A percentile compares a stretch with the other conserved stretches of the same genome.
These are phyloP conservation scores for Hylaeus anthracinus DNA, from an alignment of 1,140 invertebrate species.

Conservation along the genomic window DNA sequence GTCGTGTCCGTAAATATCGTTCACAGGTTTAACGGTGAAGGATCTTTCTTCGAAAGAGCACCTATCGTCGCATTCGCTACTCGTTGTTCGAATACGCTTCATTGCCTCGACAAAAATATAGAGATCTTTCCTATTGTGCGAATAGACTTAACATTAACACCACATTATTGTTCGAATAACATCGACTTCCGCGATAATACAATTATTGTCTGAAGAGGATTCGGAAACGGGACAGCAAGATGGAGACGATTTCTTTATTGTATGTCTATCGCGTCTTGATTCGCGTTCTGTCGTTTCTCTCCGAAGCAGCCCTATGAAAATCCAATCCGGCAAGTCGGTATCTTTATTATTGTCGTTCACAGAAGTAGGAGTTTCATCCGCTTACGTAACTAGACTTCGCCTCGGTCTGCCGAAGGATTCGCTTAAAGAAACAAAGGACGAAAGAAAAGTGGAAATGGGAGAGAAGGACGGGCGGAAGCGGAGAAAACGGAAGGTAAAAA, in stretches of 20 bases:
- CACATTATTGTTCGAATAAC: slow-evolving; percentile 24
- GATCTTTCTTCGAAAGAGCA: too few relatives aligned
- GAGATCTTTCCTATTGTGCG: background rate
- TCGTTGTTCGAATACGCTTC: background rate
- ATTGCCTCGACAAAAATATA: slow-evolving; percentile 17
- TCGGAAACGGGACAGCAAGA: background rate
- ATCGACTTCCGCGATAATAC: background rate
- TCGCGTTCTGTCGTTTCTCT: background rate
- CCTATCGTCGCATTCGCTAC: background rate
- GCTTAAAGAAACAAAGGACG: slow-evolving; percentile 24
- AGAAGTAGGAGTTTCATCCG: slow-evolving; percentile 71
- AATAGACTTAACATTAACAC: slow-evolving; percentile 1
- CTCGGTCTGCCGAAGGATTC: slow-evolving; percentile 43
- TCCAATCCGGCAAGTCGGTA: slow-evolving; percentile 51
- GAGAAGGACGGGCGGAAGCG: background rate
- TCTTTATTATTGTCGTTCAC: slow-evolving; percentile 71
- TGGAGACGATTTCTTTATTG: background rate
- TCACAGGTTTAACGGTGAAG: background rate
- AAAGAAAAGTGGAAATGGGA: background rate
- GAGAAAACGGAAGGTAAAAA: slow-evolving; percentile 12
- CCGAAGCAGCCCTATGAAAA: slow-evolving; percentile 43
- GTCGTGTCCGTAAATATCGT: slow-evolving; percentile 9
- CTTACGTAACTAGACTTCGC: slow-evolving; percentile 61
- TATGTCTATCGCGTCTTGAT: background rate
- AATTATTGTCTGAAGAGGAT: slow-evolving; percentile 26